Base-by-base conservation (phyloP, 2,113 vertebrate genomes). In the Pelusios castaneus region DNA sequence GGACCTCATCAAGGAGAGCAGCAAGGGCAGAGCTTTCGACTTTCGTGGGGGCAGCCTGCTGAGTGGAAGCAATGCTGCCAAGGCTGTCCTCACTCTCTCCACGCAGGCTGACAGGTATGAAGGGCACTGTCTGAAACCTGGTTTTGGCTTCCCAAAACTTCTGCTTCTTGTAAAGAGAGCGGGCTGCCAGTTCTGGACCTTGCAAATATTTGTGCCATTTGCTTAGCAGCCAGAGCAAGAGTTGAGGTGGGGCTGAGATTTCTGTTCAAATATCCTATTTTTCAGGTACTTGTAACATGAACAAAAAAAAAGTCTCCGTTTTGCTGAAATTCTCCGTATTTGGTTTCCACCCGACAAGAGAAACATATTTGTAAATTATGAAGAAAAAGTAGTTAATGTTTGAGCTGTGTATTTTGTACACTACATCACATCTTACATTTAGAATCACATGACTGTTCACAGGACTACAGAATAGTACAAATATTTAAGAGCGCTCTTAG, bases 81-180 rank as follows among this genome's bases (percentile, higher is more conserved):
- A 98, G 96, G 99, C 99, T 2, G 98, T 99, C 51, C 99, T 99
- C 88, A 98, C 98, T 0, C 98, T 99, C 31, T 99, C 99, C 21
- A 99, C 99, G 0, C 99, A 99, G 97, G 99, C 99, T 0, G 99
- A 99, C 98, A 99, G 99, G 99, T 99, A 97, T 54, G 95, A 73
- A 51, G 16, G 16, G 7, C 70, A 38, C 13, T 0, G 0, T 49
- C 52, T 54, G 87, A 47, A 81, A 10, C 14, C n/a, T 81, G 51
- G 43, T 76, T 41, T 45, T 34, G 77, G 60, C 29, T 55, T 91
- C 52, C 38, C 58, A 47, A 73, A 87, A 43, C 45, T 27, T 38
- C 80, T 88, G 73, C 21, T 89, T 90, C 58, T 21, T 85, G 22
- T 63, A 34, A 1, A 27, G 31, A 3, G 25, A 8, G 17, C 27